Base-by-base conservation (phyloP, 2,888 invertebrate species). In the Aspidiotus rigidus region DNA sequence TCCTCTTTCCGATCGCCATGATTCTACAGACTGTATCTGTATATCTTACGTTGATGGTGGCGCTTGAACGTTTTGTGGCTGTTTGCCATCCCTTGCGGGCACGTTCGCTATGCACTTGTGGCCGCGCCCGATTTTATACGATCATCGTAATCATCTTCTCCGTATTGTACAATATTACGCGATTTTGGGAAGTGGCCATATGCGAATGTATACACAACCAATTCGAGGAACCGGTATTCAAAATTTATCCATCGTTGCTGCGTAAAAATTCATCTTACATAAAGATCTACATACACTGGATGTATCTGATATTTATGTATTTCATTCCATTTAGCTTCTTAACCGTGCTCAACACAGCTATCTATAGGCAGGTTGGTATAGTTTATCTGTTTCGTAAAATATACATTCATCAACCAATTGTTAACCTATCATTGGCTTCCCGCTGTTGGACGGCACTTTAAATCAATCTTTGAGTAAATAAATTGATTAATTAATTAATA, bases 291-390 rank as follows among this genome's bases (percentile, higher is more conserved):
- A 91, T 94, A 72, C 89, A 93, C 77, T 95, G 95, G 90, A 83
- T 94, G 80, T 96, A 97, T 79, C 84, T 97, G 75, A 83, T 96
- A 72, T 88, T 96, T 75, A 92, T 95, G 85, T 95, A 96, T 79
- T 85, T 93, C 75, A 84, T 97, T 74, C 98, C 98, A 5, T 93
- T 98, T 78, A 82, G 87, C 69, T 86, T 89, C 72, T 83, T 97
- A 74, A 90, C 93, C 61, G 86, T 90, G 72, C 85, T 97, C 75
- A 98, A 98, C 80, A 85, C 87, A 70, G 87, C 91, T 77, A 96
- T 98, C 76, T 93, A 93, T 79, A 82, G 84, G 74, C 90, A 94
- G 81, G 87, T 88, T 83, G 39, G 67, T 67, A 11, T 8, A 3
- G 28, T 28, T 28, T 28, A n/a, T n/a, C n/a, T n/a, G n/a, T n/a